Evolutionary conservation across 30 jellyfish, hydroid and myxozoan genomes (phyloP).

Genomic region (Nemopilema nomurai): DNA sequence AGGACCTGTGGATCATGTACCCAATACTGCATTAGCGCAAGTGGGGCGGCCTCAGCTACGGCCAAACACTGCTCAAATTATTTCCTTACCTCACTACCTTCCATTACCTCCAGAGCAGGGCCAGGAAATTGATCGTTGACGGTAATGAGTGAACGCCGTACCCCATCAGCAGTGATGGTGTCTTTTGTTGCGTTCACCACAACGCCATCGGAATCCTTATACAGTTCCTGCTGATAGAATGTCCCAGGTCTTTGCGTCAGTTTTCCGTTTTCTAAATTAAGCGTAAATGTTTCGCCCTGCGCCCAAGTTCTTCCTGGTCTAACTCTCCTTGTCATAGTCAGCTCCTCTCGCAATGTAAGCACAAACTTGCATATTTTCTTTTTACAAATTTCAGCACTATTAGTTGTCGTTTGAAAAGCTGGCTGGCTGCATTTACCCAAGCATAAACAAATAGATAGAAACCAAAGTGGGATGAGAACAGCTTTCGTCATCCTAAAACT

Average conservation of each 20-base stretch:
- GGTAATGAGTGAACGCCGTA: conserved; percentile 18
- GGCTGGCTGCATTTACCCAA: background rate
- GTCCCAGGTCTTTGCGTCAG: conserved; percentile 37
- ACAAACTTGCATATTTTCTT: conserved; percentile 24
- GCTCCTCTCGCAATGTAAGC: conserved; percentile 23
- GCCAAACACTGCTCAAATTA: no score
- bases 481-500: background rate
- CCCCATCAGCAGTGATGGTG: conserved; percentile 67
- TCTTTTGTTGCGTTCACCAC: conserved; percentile 50
- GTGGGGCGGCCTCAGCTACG: no score
- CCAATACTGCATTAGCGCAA: no score
- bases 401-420: background rate
- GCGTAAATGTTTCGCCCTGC: conserved; percentile 34
- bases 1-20: no score
- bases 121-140: conserved; percentile 65
- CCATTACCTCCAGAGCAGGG: conserved; percentile 54
- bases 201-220: background rate
- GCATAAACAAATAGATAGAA: background rate
- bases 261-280: conserved; percentile 34
- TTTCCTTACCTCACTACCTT: conserved; percentile 56
- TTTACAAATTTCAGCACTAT: conserved; percentile 8
- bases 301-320: conserved; percentile 16
- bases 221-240: conserved; percentile 26
- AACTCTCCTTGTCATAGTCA: conserved; percentile 42
- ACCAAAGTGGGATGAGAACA: background rate